Conservation (phyloP, 2,888 invertebrate genomes). For the Prosopocoilus inquinatus region DNA sequence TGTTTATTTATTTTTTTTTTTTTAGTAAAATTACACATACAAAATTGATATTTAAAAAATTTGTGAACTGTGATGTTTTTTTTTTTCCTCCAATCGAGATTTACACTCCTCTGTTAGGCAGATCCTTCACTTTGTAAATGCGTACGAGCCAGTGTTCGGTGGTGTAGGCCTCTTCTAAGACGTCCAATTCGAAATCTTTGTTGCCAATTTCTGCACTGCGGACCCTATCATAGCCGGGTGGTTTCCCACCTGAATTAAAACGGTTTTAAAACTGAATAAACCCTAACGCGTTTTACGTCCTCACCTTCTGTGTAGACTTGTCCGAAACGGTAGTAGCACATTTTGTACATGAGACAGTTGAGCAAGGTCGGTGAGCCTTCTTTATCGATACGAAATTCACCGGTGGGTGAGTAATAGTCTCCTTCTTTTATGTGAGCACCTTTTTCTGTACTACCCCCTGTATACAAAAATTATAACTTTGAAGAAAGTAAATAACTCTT, state of each 20-base stretch:
- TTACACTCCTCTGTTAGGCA: conserved; percentile 83
- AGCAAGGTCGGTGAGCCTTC: conserved; percentile 89
- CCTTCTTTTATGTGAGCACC: conserved; percentile 94
- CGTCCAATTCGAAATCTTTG: conserved; percentile 96
- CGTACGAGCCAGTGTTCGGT: conserved; percentile 99
- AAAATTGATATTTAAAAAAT: too few species aligned
- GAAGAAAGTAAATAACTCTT: not conserved
- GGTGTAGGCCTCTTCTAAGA: conserved; percentile 99
- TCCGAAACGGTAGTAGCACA: conserved; percentile 98
- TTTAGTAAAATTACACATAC: too few species aligned
- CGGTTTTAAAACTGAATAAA: not conserved
- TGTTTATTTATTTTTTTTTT: too few species aligned
- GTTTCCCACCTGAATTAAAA: conserved; percentile 65
- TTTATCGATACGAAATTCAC: conserved; percentile 95
- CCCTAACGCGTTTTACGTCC: conserved; percentile 50
- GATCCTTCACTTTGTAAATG: conserved; percentile 95
- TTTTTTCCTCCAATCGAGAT: not conserved
- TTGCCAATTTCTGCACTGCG: conserved; percentile 97
- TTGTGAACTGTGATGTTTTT: too few species aligned
- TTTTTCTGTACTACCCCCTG: conserved; percentile 89
- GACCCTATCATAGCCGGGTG: conserved; percentile 94
- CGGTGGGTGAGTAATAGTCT: conserved; percentile 93
- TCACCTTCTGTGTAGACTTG: conserved; percentile 90
- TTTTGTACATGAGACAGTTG: conserved; percentile 99
- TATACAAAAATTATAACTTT: conserved; percentile 10